A percentile compares a stretch with the other conserved stretches of the same genome.
These are phyloP conservation scores for Rhabdophis nuchalis DNA, from an alignment of 2,797 vertebrate genomes.

Conservation along the genomic window DNA sequence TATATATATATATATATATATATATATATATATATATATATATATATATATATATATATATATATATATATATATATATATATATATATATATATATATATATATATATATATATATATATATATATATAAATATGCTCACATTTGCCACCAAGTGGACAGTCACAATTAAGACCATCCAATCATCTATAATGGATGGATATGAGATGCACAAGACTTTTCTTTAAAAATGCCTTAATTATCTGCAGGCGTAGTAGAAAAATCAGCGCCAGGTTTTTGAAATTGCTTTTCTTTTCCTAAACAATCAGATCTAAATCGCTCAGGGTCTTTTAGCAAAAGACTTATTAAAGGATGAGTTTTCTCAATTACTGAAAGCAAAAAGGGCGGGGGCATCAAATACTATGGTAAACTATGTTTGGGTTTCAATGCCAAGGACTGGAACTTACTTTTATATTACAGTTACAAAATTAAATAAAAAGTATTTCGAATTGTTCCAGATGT, in stretches of 20 bases:
- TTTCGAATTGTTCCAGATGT: background rate
- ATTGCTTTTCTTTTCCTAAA: slow-evolving; percentile 58
- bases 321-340: slow-evolving; percentile 35
- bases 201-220: slow-evolving; percentile 41
- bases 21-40: too few relatives aligned
- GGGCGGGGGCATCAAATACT: background rate
- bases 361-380: slow-evolving; percentile 24
- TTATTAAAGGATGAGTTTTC: slow-evolving; percentile 27
- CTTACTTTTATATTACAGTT: background rate
- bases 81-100: too few relatives aligned
- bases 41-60: too few relatives aligned
- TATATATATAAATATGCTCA: slow-evolving; percentile 16
- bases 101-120: too few relatives aligned
- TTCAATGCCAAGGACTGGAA: slow-evolving; percentile 14
- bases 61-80: too few relatives aligned
- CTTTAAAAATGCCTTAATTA: slow-evolving; percentile 45
- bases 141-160: slow-evolving; percentile 32
- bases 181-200: slow-evolving; percentile 29
- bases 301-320: slow-evolving; percentile 42
- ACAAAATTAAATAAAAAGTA: slow-evolving; percentile 22
- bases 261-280: slow-evolving; percentile 48
- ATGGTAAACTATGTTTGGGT: background rate
- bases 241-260: slow-evolving; percentile 44
- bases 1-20: too few relatives aligned
- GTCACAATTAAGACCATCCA: slow-evolving; percentile 27